Conservation (phyloP, 1,140 invertebrate genomes). For the Himalopsyche phryganea region DNA sequence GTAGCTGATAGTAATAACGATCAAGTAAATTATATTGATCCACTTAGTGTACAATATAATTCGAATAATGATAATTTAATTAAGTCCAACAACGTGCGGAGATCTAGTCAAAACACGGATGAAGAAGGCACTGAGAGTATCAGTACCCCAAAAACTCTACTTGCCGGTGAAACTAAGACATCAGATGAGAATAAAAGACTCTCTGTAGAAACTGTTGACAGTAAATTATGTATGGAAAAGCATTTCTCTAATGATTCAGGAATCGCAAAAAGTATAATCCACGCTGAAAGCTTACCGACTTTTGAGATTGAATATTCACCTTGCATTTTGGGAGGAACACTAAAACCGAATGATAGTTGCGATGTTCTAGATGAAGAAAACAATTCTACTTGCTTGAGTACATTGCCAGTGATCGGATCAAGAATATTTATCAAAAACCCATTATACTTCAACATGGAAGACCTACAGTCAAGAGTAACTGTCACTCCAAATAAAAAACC, state of each 20-base stretch:
- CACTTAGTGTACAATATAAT: no score
- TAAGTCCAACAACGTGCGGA: neutral
- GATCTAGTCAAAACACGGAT: conserved; percentile 14
- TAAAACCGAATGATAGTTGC: neutral
- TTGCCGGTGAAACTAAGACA: neutral
- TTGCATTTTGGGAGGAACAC: conserved; percentile 3
- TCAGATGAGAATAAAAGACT: neutral
- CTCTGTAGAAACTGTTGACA: neutral
- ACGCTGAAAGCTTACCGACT: conserved; percentile 21
- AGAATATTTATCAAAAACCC: conserved; percentile 32
- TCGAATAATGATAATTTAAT: no score
- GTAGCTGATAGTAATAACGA: conserved; percentile 5
- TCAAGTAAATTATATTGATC: no score
- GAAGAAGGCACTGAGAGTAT: neutral
- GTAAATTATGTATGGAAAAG: conserved; percentile 24
- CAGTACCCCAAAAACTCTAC: neutral
- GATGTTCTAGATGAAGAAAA: neutral
- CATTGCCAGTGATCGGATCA: conserved; percentile 31
- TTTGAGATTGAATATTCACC: conserved; percentile 34
- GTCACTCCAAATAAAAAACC: conserved; percentile 18
- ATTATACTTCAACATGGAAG: conserved; percentile 28
- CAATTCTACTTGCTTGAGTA: conserved; percentile 19
- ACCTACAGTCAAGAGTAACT: conserved; percentile 5
- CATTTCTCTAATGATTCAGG: conserved; percentile 1
- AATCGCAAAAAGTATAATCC: conserved; percentile 2